These are phyloP conservation scores for Lagorchestes hirsutus DNA, from an alignment of 2,797 vertebrate species.

Conservation along the genomic window DNA sequence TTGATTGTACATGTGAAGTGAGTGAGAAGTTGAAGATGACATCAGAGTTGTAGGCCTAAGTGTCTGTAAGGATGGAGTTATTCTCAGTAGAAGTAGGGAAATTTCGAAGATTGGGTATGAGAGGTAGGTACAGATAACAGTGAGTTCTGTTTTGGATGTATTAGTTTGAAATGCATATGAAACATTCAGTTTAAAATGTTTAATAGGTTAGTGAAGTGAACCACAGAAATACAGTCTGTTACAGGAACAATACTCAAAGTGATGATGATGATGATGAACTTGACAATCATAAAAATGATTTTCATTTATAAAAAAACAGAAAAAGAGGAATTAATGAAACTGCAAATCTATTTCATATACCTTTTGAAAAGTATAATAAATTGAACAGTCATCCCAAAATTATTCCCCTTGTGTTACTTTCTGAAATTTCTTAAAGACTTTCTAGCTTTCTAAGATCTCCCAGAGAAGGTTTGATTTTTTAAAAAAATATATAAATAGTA, in stretches of 20 bases:
- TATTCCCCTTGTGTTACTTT: neutral
- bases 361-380: neutral
- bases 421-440: neutral
- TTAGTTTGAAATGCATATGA: neutral
- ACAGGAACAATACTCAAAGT: neutral
- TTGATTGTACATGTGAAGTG: neutral
- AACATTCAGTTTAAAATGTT: neutral
- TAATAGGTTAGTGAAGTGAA: neutral
- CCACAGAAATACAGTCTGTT: neutral
- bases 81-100: no score
- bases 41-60: neutral
- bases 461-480: neutral
- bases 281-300: neutral
- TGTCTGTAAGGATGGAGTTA: neutral
- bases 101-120: no score
- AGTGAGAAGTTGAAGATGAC: neutral
- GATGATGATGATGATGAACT: neutral
- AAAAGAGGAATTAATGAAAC: neutral
- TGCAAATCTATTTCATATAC: neutral
- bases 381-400: neutral
- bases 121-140: no score
- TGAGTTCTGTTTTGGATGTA: neutral
- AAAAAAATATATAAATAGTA: neutral
- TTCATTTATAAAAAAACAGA: neutral
- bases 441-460: neutral